Evolutionary conservation across 2,113 vertebrate genomes (phyloP).

Genomic region (Mandrillus leucophaeus): DNA sequence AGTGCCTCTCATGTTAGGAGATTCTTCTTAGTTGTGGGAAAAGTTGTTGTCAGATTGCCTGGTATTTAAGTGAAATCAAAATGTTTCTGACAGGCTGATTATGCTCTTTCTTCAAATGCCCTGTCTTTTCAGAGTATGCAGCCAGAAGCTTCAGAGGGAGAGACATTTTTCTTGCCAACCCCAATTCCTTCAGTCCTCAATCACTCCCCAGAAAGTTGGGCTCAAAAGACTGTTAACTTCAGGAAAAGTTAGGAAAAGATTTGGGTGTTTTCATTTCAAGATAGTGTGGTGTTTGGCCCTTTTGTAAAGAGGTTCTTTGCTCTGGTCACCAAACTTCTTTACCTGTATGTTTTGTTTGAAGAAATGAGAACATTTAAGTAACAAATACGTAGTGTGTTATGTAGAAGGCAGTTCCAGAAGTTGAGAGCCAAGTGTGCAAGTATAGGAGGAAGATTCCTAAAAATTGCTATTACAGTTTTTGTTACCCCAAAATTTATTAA

Average conservation of each 20-base stretch:
- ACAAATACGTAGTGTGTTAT: not conserved
- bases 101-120: slow-evolving; percentile 64
- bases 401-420: not conserved
- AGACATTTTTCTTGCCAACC: slow-evolving; percentile 71
- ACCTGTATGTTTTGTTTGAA: slow-evolving; percentile 40
- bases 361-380: slow-evolving; percentile 19
- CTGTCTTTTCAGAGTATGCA: slow-evolving; percentile 48
- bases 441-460: not conserved
- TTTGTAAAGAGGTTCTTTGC: not conserved
- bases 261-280: slow-evolving; percentile 55
- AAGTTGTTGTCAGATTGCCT: slow-evolving; percentile 74
- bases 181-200: slow-evolving; percentile 52
- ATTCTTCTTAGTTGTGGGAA: slow-evolving; percentile 77
- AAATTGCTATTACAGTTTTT: not conserved
- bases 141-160: slow-evolving; percentile 56
- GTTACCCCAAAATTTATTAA: not conserved
- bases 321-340: not conserved
- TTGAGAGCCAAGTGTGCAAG: not conserved
- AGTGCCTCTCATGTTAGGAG: slow-evolving; percentile 73
- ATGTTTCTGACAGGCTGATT: slow-evolving; percentile 77
- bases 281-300: slow-evolving; percentile 2
- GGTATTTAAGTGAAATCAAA: slow-evolving; percentile 66
- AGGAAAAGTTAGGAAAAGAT: not conserved
- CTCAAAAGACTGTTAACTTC: slow-evolving; percentile 40
- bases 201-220: slow-evolving; percentile 1